Conservation (phyloP, 2,888 invertebrate genomes). For the Tridacna crocea region DNA sequence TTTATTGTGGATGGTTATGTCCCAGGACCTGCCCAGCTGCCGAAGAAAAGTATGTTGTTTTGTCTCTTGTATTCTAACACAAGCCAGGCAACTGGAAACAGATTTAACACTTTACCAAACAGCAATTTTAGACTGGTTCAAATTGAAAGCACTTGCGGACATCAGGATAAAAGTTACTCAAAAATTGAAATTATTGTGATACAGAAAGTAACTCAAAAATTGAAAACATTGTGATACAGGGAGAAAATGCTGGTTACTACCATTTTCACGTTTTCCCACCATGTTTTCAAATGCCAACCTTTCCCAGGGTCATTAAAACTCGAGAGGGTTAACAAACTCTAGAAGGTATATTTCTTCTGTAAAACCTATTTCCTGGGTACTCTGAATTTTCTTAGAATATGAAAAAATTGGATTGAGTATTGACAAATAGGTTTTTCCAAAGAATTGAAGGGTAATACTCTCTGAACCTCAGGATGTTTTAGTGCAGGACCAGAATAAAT, state of each 20-base stretch:
- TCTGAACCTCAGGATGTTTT: too few species aligned
- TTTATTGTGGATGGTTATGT: conserved; percentile 19
- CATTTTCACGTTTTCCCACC: background rate
- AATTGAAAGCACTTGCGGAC: too few species aligned
- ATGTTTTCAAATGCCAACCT: background rate
- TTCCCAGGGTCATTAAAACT: background rate
- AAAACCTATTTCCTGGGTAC: background rate
- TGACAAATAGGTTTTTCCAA: background rate
- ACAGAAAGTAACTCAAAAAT: too few species aligned
- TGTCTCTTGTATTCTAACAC: background rate
- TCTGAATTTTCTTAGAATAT: background rate
- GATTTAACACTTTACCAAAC: too few species aligned
- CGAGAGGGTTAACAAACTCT: background rate
- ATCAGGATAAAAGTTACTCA: too few species aligned
- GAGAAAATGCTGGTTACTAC: background rate
- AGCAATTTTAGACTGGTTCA: too few species aligned
- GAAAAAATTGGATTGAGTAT: background rate
- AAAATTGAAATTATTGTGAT: too few species aligned
- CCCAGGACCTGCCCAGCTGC: conserved; percentile 10
- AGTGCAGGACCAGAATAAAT: too few species aligned
- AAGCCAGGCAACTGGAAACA: too few species aligned
- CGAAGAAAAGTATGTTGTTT: conserved; percentile 14
- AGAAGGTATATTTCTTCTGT: background rate
- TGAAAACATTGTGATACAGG: background rate
- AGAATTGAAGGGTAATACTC: background rate